Conservation (phyloP, 2,888 invertebrate genomes). For the Drosophila monieri region DNA sequence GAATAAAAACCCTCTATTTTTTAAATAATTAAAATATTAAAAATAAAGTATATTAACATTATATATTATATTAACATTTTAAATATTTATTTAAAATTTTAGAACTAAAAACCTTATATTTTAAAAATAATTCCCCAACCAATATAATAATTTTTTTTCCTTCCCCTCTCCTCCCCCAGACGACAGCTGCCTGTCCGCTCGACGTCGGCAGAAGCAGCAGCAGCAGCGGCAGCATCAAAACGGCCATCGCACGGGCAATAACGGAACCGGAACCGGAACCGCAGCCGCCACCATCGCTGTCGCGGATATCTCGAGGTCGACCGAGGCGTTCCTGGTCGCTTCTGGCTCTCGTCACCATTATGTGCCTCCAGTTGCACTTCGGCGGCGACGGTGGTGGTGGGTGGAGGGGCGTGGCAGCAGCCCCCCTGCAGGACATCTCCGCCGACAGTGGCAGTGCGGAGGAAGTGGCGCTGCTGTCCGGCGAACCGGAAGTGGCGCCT, state of each 20-base stretch:
- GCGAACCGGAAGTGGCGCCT: neutral
- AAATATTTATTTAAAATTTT: too few relatives aligned
- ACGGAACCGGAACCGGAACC: constrained; percentile 37
- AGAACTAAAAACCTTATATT: too few relatives aligned
- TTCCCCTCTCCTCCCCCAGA: constrained; percentile 39
- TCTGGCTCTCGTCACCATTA: constrained; percentile 50
- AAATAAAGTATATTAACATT: too few relatives aligned
- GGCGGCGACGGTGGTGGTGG: constrained; percentile 19
- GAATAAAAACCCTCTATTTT: too few relatives aligned
- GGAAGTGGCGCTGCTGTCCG: neutral
- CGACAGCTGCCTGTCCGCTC: constrained; percentile 75
- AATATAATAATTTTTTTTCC: neutral
- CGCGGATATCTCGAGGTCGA: constrained; percentile 26
- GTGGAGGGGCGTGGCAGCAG: constrained; percentile 12
- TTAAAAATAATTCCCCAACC: too few relatives aligned
- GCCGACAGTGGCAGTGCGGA: neutral
- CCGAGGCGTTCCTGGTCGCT: constrained; percentile 38
- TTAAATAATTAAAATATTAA: too few relatives aligned
- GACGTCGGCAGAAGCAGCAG: constrained; percentile 63
- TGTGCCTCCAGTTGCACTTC: constrained; percentile 53
- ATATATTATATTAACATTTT: too few relatives aligned
- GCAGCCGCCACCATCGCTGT: constrained; percentile 24
- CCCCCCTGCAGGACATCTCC: constrained; percentile 5
- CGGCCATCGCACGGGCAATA: constrained; percentile 66
- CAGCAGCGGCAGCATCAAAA: constrained; percentile 61